A percentile compares a stretch with the other conserved stretches of the same genome.
phyloP scores from a whole-genome alignment of 2,888 invertebrate genomes.

The Alcis repandata region DNA sequence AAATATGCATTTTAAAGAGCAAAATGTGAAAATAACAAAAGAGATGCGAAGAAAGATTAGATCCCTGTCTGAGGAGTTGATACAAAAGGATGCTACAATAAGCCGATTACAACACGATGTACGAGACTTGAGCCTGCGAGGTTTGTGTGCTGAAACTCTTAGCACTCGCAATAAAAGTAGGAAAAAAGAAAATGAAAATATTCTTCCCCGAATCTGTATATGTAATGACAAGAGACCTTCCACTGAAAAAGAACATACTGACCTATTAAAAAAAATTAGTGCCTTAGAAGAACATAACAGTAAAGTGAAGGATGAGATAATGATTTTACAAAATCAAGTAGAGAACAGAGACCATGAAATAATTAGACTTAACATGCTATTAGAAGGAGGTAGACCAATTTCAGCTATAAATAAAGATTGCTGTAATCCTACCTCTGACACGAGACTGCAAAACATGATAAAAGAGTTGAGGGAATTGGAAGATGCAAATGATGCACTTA shows the following conservation, averaged over 20 bases:
- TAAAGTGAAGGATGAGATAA: constrained; percentile 72
- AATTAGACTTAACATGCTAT: constrained; percentile 88
- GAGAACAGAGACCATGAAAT: constrained; percentile 90
- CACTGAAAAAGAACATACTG: constrained; percentile 76
- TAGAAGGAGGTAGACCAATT: constrained; percentile 91
- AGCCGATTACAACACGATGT: constrained; percentile 77
- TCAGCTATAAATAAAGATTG: constrained; percentile 89
- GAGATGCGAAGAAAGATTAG: constrained; percentile 88
- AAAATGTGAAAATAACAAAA: constrained; percentile 84
- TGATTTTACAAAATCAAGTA: constrained; percentile 73
- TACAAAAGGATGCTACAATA: constrained; percentile 81
- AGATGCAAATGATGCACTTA: constrained; percentile 82
- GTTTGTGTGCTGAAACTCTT: constrained; percentile 78
- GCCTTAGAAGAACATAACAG: constrained; percentile 78
- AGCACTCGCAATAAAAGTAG: constrained; percentile 78
- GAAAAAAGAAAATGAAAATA: constrained; percentile 66
- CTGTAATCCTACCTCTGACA: constrained; percentile 86
- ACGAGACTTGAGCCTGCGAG: constrained; percentile 77
- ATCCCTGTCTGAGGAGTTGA: constrained; percentile 87
- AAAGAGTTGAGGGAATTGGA: constrained; percentile 88
- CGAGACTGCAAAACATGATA: constrained; percentile 85
- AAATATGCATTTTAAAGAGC: constrained; percentile 88
- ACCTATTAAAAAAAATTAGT: constrained; percentile 77
- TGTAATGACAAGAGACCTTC: constrained; percentile 63
- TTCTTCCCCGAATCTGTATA: constrained; percentile 59